phyloP scores from a whole-genome alignment of 2,113 vertebrate genomes.

The Gorsachius goisagi region DNA sequence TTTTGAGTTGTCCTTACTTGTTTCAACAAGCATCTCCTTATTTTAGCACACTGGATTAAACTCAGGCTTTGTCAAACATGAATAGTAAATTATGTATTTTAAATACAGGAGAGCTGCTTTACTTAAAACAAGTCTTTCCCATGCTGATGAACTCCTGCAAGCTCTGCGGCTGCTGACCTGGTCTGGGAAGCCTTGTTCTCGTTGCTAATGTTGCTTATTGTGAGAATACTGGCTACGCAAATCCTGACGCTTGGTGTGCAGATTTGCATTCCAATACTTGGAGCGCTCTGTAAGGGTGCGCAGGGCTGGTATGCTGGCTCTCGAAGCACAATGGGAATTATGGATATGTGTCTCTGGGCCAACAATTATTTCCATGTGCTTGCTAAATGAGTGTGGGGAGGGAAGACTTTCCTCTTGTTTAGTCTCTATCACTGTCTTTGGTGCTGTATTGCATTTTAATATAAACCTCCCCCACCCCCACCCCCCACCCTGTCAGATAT shows the following conservation, averaged over 20 bases:
- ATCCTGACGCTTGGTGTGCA: background rate
- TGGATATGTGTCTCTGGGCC: background rate
- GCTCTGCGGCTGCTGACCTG: background rate
- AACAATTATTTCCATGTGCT: constrained; percentile 59
- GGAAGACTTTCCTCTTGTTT: constrained; percentile 31
- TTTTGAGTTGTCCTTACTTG: background rate
- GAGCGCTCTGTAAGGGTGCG: fast-evolving
- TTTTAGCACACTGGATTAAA: background rate
- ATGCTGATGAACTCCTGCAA: background rate
- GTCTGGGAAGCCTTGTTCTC: background rate
- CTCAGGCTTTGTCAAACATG: background rate
- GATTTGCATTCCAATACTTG: constrained; percentile 30
- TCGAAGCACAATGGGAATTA: constrained; percentile 3
- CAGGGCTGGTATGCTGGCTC: background rate
- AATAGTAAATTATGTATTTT: background rate
- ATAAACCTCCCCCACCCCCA: background rate
- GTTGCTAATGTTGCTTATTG: background rate
- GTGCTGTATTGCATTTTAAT: constrained; percentile 48
- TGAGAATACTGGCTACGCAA: background rate
- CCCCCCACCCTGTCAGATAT: background rate
- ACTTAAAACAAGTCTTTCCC: background rate
- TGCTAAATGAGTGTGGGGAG: background rate
- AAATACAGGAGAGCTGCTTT: background rate
- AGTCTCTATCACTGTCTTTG: constrained; percentile 13
- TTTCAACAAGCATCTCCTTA: background rate